Conservation (phyloP, 2,888 invertebrate species). For the Volucella bombylans region DNA sequence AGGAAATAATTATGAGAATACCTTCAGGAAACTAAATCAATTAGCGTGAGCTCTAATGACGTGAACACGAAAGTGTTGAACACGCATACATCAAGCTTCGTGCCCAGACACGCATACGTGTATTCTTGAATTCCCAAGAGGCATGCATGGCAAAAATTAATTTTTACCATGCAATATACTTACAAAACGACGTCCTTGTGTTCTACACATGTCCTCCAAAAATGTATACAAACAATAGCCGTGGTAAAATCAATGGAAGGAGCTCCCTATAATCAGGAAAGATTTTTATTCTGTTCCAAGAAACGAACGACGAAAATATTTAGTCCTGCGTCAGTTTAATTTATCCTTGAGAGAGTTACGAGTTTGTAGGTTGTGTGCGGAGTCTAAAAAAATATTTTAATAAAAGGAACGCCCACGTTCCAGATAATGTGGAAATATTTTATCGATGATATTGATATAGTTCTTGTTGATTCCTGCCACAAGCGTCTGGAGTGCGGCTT, state of each 20-base stretch:
- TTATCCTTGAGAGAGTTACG: slow-evolving; percentile 17
- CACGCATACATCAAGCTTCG: slow-evolving; percentile 38
- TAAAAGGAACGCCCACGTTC: background rate
- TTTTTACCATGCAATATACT: background rate
- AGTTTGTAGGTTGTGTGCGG: background rate
- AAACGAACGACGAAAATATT: slow-evolving; percentile 12
- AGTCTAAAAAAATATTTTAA: background rate
- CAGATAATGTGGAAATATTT: no score
- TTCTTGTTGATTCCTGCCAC: no score
- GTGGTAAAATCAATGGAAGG: background rate
- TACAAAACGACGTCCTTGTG: background rate
- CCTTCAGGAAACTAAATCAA: slow-evolving; percentile 64
- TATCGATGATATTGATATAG: no score
- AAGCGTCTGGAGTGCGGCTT: no score
- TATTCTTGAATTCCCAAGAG: slow-evolving; percentile 17
- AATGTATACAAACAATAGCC: background rate
- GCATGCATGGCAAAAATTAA: slow-evolving; percentile 10
- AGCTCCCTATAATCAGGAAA: slow-evolving; percentile 1
- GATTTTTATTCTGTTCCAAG: slow-evolving; percentile 12
- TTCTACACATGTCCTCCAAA: slow-evolving; percentile 2
- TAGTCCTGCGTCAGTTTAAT: slow-evolving; percentile 43
- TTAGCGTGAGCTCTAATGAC: slow-evolving; percentile 46
- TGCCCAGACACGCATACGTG: slow-evolving; percentile 8
- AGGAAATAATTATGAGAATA: slow-evolving; percentile 64
- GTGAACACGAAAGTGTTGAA: slow-evolving; percentile 54